phyloP scores from a whole-genome alignment of 2,797 vertebrate species.

The Cryptoblepharus egeriae region DNA sequence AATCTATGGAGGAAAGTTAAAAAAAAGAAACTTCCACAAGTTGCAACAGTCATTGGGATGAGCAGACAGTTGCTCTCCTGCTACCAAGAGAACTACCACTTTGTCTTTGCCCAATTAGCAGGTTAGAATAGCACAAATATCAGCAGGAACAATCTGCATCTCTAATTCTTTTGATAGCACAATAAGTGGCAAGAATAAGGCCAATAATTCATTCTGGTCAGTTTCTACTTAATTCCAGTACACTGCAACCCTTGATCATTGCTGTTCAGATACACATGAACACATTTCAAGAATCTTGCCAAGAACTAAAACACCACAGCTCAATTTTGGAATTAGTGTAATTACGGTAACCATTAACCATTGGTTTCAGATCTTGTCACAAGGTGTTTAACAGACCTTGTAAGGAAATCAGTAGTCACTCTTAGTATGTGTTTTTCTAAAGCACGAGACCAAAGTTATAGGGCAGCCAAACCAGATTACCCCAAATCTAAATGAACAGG shows the following conservation, averaged over 20 bases:
- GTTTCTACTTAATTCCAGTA: neutral
- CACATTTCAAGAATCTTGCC: conserved; percentile 28
- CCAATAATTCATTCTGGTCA: conserved; percentile 18
- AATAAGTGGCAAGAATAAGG: conserved; percentile 25
- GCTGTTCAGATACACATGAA: neutral
- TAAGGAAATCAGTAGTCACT: accelerated
- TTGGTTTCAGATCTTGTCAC: conserved; percentile 43
- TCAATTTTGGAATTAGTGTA: neutral
- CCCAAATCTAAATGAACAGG: neutral
- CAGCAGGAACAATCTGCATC: conserved; percentile 29
- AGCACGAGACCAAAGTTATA: neutral
- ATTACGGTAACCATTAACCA: conserved; percentile 49
- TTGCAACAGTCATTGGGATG: too few relatives aligned
- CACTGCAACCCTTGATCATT: neutral
- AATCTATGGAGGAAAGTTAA: too few relatives aligned
- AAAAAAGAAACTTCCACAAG: too few relatives aligned
- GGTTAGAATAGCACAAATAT: conserved; percentile 24
- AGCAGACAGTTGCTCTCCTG: too few relatives aligned
- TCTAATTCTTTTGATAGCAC: conserved; percentile 29
- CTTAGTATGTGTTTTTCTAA: accelerated
- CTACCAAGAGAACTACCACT: too few relatives aligned
- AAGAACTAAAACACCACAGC: accelerated
- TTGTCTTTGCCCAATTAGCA: too few relatives aligned
- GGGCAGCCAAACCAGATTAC: neutral
- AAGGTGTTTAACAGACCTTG: conserved; percentile 8